Evolutionary conservation across 1,140 invertebrate species (phyloP), one percentile per base, ranked within the genome.

Genomic region (Cydia splendana): DNA sequence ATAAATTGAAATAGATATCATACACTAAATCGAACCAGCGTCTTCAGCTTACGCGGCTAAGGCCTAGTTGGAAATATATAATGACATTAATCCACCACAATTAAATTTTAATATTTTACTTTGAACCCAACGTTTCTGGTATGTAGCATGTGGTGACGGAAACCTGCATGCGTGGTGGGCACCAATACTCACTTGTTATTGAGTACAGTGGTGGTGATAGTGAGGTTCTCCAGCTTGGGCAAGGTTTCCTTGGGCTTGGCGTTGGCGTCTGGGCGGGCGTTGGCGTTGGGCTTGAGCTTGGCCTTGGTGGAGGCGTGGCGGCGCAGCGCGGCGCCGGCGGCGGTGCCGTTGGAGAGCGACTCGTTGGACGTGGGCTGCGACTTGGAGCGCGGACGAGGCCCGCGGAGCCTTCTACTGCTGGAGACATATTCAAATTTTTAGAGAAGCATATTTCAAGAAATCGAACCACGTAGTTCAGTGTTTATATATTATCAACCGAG

Each of bases 311-410:
- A 91, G 0, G 89, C 88, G 65, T 91, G 88, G 0, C 91, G 76
- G 0, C 87, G 78, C 2, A 89, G 48, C 51, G 83, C 78, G 0
- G 82, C 77, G 5, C 86, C 88, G 34, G 34, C 0, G 38, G 7
- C 38, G 7, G 34, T 34, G 34, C 34, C 34, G 75, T 86, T 87
- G 48, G 90, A 87, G 0, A 84, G 82, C 0, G 89, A 88, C 0
- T 91, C 88, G 79, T 87, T 88, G 0, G 86, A 87, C 0, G 88
- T 75, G 4, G 91, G 91, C 76, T 92, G 91, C 0, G 91, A 92
- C 30, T 88, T 91, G 0, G 91, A 92, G 15, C 91, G 84, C 0
- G 87, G 89, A 0, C 90, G 84, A 0, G 82, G 86, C 0, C 78
- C 77, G 30, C 84, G 79, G 0, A 75, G 75, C 71, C 80, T 84